Base-by-base conservation (phyloP, 2,113 vertebrate species). In the Cochlearius cochlearius region DNA sequence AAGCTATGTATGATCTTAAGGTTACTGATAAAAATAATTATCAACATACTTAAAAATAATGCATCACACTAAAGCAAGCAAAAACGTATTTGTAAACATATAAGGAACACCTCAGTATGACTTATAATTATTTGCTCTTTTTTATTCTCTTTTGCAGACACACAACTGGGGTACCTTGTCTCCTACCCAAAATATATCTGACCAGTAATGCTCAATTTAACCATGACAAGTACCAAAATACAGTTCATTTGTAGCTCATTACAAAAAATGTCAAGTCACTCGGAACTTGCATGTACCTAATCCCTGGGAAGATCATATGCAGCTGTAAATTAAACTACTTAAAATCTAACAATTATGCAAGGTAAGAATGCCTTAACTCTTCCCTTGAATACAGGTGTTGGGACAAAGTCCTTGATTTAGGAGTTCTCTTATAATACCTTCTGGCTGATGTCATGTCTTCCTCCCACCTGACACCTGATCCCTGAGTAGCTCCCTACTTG, bases 11-110 rank as follows among this genome's bases (percentile, higher is more conserved):
- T 56, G 25, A 80, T 55, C 38, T 83, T 82, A 72, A 80, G 30
- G 39, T 89, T 89, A 84, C 30, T 38, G 45, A 64, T 43, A 69
- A 96, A 91, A 94, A 71, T 72, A 91, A 90, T 87, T 79, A 86
- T 47, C 66, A 90, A 56, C 8, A 29, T 39, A 72, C 32, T 82
- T 67, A 64, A 64, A 91, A 89, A 72, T 29, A 84, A 89, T 11
- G 9, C 14, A 67, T 60, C 69, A 68, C 22, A n/a, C 12, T 60
- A 27, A 86, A 89, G 15, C 15, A 93, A 59, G 22, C 23, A 45
- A 72, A 84, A 86, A 92, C 9, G 1, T 39, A 67, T 67, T 64
- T 86, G 30, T 23, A 83, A 49, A 45, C 19, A 19, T 20, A 39
- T 26, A 71, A 86, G 17, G 16, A 95, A 81, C 12, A 64, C 12